Base-by-base conservation (phyloP, 2,888 invertebrate genomes). In the Oxyteleia sp. region DNA sequence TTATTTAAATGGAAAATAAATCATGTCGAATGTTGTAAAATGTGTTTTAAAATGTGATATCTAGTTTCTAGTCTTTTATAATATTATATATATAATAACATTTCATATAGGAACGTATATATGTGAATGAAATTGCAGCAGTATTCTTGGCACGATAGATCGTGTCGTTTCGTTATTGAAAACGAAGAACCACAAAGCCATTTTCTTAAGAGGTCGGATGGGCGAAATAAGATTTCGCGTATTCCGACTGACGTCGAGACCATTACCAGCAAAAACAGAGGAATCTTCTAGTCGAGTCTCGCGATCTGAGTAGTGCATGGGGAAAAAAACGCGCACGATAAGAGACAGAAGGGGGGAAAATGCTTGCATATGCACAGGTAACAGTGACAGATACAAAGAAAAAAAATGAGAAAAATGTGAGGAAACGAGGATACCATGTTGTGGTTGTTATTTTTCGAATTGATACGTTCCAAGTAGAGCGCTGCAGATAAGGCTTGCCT, bases 181-280 rank as follows among this genome's bases (percentile, higher is more conserved):
- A 88, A 90, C 88, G 89, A 89, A 89, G 88, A 88, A 86, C 86
- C 87, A 86, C 84, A 78, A 78, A 84, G 78, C 79, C 74, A 61
- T 80, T 74, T 78, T 53, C 69, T 75, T 74, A 82, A 80, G 78
- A 84, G 85, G 86, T 86, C 61, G 84, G 82, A 86, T 86, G 76
- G 87, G 86, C 89, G 90, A 91, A 92, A 92, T 91, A 91, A 91
- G 91, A 92, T 92, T 92, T 92, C 89, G 90, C 91, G 90, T 91
- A 91, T 92, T 92, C 91, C 90, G 88, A 91, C 90, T 91, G 91
- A 91, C 91, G 91, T 92, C 92, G 90, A 89, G 90, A 90, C 91
- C 92, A 92, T 92, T 92, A 91, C 88, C 88, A 88, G 86, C 57
- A 85, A 85, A 87, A 87, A 86, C 88, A 85, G 87, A 87, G 82